Evolutionary conservation across 2,797 vertebrate species (phyloP), one percentile per base, ranked within the genome.

Genomic region (Pipistrellus kuhlii): DNA sequence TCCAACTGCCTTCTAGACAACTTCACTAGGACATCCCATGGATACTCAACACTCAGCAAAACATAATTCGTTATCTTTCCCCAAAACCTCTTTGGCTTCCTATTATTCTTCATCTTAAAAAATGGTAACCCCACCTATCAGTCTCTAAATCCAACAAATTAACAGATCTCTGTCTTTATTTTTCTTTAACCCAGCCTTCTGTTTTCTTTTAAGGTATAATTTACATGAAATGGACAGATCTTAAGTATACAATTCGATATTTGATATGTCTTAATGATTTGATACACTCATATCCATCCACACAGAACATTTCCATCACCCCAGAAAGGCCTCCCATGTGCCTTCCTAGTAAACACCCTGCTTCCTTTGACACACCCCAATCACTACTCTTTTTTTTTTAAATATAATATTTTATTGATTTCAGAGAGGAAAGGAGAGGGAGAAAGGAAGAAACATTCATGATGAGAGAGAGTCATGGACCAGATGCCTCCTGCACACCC

Each of bases 181-280:
- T 85, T 75, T 84, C 59, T 83, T 78, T 88, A 81, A 78, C 71
- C 35, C 27, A 55, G 5, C 27, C n/a, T 73, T 71, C 76, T 80
- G 71, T 44, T 88, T n/a, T 41, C 27, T 71, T 80, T 57, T 84
- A 46, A 91, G 59, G 62, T 62, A 44, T 53, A 95, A 86, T 73
- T 86, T 62, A 83, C 64, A 66, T 71, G 30, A 90, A 93, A 95
- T 15, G 35, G 55, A 68, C 23, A 72, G 48, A 32, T 32, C 32
- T 81, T 44, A 88, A 68, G 55, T 20, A 44, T 72, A 66, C 32
- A 80, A 92, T 53, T 2, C 80, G 51, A 46, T 75, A 62, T n/a
- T n/a, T n/a, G n/a, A n/a, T 62, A 4, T 90, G 41, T 57, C 53
- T n/a, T 90, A 38, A 48, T 27, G 91, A 53, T 0, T 86, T 35